Conservation (phyloP, 2,113 vertebrate genomes). For the Isichthys henryi region DNA sequence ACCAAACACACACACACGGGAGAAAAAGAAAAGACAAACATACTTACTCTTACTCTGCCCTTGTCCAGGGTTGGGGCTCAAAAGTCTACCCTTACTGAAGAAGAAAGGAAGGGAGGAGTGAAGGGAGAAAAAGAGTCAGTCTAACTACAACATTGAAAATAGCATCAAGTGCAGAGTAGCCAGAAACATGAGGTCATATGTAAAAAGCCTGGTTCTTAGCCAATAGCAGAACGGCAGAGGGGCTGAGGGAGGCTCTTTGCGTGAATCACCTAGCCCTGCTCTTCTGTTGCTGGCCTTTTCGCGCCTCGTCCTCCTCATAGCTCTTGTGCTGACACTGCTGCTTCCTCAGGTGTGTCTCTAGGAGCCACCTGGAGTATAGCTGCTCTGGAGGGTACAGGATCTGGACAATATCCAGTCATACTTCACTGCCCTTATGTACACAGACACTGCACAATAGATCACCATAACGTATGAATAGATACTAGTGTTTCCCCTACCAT, state of each 20-base stretch:
- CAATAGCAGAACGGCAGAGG: not conserved
- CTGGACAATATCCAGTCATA: not conserved
- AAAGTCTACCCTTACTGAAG: not conserved
- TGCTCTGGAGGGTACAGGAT: constrained; percentile 9
- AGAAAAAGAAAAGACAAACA: not conserved
- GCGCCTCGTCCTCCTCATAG: not conserved
- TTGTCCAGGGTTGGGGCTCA: not conserved
- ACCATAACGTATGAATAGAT: not conserved
- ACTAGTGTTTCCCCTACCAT: too few species aligned
- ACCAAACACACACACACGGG: not conserved
- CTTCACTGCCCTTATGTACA: not conserved
- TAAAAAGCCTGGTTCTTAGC: not conserved
- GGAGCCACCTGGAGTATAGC: constrained; percentile 1
- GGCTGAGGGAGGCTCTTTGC: not conserved
- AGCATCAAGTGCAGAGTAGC: not conserved
- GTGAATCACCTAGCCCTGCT: not conserved
- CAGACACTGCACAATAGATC: not conserved
- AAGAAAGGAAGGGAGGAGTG: not conserved
- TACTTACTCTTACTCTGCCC: not conserved
- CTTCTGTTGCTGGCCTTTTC: not conserved
- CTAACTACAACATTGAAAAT: not conserved
- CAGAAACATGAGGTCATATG: not conserved
- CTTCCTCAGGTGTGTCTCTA: not conserved
- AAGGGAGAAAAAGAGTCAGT: not conserved
- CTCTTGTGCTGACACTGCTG: not conserved